A percentile compares a stretch with the other conserved stretches of the same genome.
Conservation (phyloP, 2,797 vertebrate species). For the Percopsis omiscomaycus region DNA sequence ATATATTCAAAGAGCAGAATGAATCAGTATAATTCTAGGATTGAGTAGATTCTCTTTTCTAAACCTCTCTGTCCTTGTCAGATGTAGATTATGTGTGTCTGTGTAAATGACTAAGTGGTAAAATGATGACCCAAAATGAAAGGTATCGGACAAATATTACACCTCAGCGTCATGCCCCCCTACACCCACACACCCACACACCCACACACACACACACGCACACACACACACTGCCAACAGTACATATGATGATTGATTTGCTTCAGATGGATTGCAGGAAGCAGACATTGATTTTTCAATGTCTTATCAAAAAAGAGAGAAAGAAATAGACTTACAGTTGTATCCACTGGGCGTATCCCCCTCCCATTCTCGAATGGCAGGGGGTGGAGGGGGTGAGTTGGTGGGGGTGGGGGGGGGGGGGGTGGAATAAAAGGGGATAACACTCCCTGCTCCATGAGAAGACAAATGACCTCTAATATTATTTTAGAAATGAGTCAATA, state of each 20-base stretch:
- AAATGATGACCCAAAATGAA: conserved; percentile 97
- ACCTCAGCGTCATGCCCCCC: conserved; percentile 60
- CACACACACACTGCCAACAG: conserved; percentile 76
- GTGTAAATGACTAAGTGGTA: conserved; percentile 88
- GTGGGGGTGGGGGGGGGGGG: not conserved
- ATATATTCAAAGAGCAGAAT: conserved; percentile 26
- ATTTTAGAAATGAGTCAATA: conserved; percentile 98
- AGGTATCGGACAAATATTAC: conserved; percentile 93
- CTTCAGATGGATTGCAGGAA: conserved; percentile 97
- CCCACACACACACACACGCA: conserved; percentile 37
- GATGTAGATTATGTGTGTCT: conserved; percentile 22
- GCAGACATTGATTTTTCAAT: conserved; percentile 97
- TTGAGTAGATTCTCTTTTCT: conserved; percentile 33
- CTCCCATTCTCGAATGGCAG: conserved; percentile 35
- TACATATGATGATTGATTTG: conserved; percentile 95
- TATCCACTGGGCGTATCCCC: conserved; percentile 84
- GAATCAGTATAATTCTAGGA: conserved; percentile 29
- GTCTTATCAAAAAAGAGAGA: conserved; percentile 87
- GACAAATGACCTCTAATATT: conserved; percentile 98
- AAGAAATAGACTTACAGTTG: conserved; percentile 97
- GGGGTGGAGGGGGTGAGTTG: conserved; percentile 59
- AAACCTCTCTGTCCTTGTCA: conserved; percentile 41
- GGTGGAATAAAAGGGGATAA: conserved; percentile 79
- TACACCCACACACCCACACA: conserved; percentile 41
- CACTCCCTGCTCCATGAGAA: conserved; percentile 87